These are phyloP conservation scores for Gymnobelideus leadbeateri DNA, from an alignment of 2,113 vertebrate species.

Conservation along the genomic window DNA sequence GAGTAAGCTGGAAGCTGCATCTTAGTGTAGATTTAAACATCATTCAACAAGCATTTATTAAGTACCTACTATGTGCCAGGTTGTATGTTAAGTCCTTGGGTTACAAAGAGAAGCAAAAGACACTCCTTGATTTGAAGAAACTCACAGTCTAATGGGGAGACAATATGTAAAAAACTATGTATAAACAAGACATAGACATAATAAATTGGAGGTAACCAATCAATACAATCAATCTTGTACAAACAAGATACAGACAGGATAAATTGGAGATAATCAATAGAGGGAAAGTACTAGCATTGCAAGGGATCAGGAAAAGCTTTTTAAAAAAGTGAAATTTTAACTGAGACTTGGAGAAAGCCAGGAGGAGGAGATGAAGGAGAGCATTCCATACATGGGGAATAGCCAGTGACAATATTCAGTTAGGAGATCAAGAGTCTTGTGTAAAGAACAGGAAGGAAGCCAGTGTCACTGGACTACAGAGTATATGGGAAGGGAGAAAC, in stretches of 20 bases:
- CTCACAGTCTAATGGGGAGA: background rate
- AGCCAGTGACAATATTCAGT: background rate
- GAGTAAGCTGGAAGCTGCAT: background rate
- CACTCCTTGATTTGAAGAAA: background rate
- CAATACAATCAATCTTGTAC: background rate
- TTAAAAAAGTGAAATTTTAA: slow-evolving; percentile 6
- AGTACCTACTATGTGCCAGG: background rate
- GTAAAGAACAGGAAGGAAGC: background rate
- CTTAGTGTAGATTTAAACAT: background rate
- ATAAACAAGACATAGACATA: background rate
- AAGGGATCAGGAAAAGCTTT: background rate
- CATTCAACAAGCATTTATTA: background rate
- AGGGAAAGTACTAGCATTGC: background rate
- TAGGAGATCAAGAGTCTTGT: background rate
- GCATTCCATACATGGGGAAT: background rate
- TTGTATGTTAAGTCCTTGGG: background rate
- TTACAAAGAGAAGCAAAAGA: background rate
- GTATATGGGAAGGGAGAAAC: background rate
- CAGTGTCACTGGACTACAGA: background rate
- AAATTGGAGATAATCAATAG: background rate
- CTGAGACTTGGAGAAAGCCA: background rate
- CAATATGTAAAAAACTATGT: background rate
- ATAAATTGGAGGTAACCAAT: background rate
- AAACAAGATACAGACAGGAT: background rate
- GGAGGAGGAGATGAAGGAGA: background rate